These are phyloP conservation scores for Vesta saturnalis DNA, from an alignment of 2,888 invertebrate genomes.

Conservation along the genomic window DNA sequence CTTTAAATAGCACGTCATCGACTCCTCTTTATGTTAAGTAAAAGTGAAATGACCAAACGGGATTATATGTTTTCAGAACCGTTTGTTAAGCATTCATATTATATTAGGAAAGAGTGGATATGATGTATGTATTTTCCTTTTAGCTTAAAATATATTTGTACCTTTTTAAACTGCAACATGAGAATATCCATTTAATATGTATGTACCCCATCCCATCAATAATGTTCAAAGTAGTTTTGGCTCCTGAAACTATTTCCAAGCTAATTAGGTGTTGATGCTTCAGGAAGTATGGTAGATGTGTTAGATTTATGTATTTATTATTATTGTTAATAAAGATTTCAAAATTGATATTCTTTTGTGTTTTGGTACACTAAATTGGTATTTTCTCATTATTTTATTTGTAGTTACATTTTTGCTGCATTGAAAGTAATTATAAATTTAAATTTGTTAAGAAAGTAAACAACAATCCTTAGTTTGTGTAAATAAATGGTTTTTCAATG, in stretches of 20 bases:
- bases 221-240: constrained; percentile 16
- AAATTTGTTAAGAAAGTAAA: too few relatives aligned
- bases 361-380: too few relatives aligned
- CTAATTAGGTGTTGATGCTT: constrained; percentile 19
- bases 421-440: too few relatives aligned
- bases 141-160: neutral
- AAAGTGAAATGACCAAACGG: neutral
- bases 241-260: neutral
- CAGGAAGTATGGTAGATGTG: constrained; percentile 24
- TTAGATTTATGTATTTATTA: constrained; percentile 32
- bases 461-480: too few relatives aligned
- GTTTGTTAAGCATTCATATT: too few relatives aligned
- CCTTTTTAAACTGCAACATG: constrained; percentile 14
- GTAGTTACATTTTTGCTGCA: too few relatives aligned
- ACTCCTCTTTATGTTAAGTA: neutral
- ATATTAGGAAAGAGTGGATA: too few relatives aligned
- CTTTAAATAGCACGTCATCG: neutral
- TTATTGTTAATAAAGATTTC: constrained; percentile 5
- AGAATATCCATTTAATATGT: neutral
- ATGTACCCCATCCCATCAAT: neutral
- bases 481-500: too few relatives aligned
- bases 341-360: neutral
- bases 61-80: too few relatives aligned
- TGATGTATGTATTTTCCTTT: neutral
- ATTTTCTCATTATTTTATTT: too few relatives aligned